Conservation (phyloP, 2,797 vertebrate species). For the Natrix natrix region DNA sequence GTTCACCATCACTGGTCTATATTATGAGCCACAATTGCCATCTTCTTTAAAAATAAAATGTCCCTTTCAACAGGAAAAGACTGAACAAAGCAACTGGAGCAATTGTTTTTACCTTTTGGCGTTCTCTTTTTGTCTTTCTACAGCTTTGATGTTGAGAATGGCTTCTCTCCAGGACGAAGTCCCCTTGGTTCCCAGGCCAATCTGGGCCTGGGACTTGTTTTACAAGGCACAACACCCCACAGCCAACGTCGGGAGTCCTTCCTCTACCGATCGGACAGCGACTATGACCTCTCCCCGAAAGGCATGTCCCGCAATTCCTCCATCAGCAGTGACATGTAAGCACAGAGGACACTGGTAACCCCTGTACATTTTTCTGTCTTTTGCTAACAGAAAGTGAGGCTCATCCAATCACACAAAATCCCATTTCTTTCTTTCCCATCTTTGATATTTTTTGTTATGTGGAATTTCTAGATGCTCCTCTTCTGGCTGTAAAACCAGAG, state of each 20-base stretch:
- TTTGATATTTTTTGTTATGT: neutral
- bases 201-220: slow-evolving; percentile 78
- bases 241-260: slow-evolving; percentile 91
- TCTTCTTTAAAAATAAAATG: neutral
- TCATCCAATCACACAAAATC: neutral
- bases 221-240: slow-evolving; percentile 81
- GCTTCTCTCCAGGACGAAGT: slow-evolving; percentile 75
- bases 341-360: neutral
- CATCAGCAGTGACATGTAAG: slow-evolving; percentile 89
- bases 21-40: neutral
- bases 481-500: neutral
- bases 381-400: neutral
- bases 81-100: neutral
- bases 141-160: slow-evolving; percentile 94
- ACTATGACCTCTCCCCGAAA: slow-evolving; percentile 90
- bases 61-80: neutral
- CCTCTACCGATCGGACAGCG: slow-evolving; percentile 92
- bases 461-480: neutral
- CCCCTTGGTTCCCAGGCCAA: slow-evolving; percentile 81
- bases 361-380: neutral
- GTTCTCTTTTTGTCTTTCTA: neutral
- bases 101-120: neutral
- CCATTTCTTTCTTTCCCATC: neutral
- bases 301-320: slow-evolving; percentile 87
- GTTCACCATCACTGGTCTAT: neutral